These are phyloP conservation scores for Lepidurus apus DNA, from an alignment of 1,140 invertebrate genomes.

Conservation along the genomic window DNA sequence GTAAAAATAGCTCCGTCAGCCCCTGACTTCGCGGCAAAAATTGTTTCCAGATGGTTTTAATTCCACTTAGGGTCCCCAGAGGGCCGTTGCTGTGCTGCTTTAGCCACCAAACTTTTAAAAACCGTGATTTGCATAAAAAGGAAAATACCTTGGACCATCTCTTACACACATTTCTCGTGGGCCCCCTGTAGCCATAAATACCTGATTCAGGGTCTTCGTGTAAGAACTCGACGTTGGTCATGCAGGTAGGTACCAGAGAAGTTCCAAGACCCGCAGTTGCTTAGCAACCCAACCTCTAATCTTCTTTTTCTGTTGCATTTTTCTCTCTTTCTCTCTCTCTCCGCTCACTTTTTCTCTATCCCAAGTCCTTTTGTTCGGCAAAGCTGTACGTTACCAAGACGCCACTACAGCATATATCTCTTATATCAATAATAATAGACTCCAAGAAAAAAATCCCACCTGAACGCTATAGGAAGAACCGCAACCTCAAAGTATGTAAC, in stretches of 20 bases:
- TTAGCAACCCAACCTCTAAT: slow-evolving; percentile 15
- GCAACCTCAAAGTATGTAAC: too few species aligned
- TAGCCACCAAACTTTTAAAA: too few species aligned
- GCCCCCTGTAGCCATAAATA: slow-evolving; percentile 17
- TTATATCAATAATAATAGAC: not conserved
- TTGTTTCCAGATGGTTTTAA: not conserved
- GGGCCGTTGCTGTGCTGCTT: too few species aligned
- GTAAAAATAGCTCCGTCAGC: not conserved
- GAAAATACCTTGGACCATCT: too few species aligned
- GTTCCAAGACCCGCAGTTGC: not conserved
- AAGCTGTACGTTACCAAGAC: slow-evolving; percentile 9
- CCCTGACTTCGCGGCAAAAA: not conserved
- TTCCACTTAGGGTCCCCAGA: not conserved
- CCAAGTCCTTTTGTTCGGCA: not conserved
- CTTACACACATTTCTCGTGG: too few species aligned
- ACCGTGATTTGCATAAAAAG: not conserved
- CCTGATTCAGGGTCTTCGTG: slow-evolving; percentile 12
- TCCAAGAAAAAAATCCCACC: too few species aligned
- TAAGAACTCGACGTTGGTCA: not conserved
- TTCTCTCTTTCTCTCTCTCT: not conserved
- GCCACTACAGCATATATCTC: not conserved
- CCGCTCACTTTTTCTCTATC: not conserved
- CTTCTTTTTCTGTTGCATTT: not conserved
- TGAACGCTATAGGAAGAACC: too few species aligned
- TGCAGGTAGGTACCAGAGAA: not conserved